Evolutionary conservation across 2,113 vertebrate species (phyloP).

Genomic region (Diadophis punctatus): DNA sequence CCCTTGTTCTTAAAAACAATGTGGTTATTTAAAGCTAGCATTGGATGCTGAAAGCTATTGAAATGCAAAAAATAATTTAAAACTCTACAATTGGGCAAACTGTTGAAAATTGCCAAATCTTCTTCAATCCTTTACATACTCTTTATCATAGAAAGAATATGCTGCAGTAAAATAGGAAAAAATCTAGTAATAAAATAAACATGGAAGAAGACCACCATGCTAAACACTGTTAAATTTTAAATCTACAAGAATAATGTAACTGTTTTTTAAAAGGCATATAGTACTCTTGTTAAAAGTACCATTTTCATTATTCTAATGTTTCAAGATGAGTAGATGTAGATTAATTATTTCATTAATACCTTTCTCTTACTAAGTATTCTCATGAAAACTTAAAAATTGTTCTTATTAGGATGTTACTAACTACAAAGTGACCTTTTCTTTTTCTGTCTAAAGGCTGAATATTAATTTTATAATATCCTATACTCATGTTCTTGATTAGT

Average conservation of each 20-base stretch:
- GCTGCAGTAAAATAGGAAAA: not conserved
- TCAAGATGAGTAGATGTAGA: not conserved
- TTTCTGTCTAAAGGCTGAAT: not conserved
- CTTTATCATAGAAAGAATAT: not conserved
- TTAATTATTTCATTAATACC: not conserved
- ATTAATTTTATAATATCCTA: not conserved
- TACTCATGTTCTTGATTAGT: not conserved
- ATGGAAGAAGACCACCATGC: not conserved
- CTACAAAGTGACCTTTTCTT: not conserved
- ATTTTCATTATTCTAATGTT: not conserved
- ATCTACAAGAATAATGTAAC: not conserved
- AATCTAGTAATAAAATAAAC: not conserved
- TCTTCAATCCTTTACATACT: not conserved
- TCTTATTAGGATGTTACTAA: not conserved
- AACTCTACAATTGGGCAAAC: not conserved
- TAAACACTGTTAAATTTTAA: not conserved
- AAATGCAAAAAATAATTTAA: not conserved
- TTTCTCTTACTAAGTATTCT: not conserved
- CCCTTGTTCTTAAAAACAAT: not conserved
- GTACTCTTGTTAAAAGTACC: not conserved
- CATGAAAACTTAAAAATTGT: not conserved
- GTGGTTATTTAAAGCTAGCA: not conserved
- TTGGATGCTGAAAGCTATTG: not conserved
- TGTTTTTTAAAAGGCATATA: not conserved
- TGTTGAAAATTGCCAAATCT: not conserved